Evolutionary conservation across 2,888 invertebrate genomes (phyloP), one percentile per base, ranked within the genome.

Genomic region (Kryphioiulus occultus): DNA sequence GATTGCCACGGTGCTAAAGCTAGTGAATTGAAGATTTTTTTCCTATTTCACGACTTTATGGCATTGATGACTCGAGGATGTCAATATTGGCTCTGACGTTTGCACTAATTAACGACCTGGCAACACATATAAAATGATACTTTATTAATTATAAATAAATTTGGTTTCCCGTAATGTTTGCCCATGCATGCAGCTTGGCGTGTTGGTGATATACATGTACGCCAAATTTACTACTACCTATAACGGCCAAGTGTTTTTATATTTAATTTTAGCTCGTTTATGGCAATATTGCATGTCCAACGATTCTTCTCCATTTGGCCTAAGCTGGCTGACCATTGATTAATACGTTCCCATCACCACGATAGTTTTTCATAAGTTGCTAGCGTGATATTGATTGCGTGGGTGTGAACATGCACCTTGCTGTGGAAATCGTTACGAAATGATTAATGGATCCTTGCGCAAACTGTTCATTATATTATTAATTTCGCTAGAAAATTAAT

Each of bases 251-350:
- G 22, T 26, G 68, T 35, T 35, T 68, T 68, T 68, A 68, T 68
- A 26, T 12, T 68, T 26, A 68, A 68, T 78, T 78, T 78, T 30
- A 3, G 30, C 78, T 32, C 78, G 17, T 78, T 78, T 78, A 78
- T 78, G 15, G 30, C 78, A 30, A 32, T 4, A 78, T 78, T 30
- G 78, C 78, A 78, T 78, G 78, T 78, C 30, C 68, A 78, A 78
- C 30, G 30, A 15, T 78, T 78, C 15, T 30, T 78, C 17, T 17
- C 59, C 7, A 68, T 68, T 53, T 68, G 78, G 30, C 10, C 78
- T 30, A 78, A 26, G 26, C 78, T 68, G 26, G 26, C 68, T 78
- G 78, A 78, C 78, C 78, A 78, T 78, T 78, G 78, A 78, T 78
- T 78, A 78, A 78, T 78, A 2, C 78, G 78, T 78, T 78, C 15